Percentiles rank a stretch among this genome's conserved stretches.
phyloP scores from a whole-genome alignment of 1,140 invertebrate species.

The Neodiprion lecontei region DNA sequence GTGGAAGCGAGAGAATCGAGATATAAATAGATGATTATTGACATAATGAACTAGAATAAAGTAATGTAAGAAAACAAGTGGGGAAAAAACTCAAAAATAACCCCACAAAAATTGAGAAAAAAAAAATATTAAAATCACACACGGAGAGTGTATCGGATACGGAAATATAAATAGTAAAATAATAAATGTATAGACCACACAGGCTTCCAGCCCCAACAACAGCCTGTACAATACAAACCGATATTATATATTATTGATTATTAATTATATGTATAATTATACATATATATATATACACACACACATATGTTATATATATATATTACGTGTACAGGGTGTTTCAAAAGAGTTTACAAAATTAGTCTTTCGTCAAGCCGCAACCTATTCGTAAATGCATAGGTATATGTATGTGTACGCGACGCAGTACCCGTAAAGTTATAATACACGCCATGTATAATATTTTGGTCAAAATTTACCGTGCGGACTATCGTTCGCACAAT shows the following conservation, averaged over 20 bases:
- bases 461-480: too few relatives aligned
- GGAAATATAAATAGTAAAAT: conserved; percentile 13
- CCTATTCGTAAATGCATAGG: too few relatives aligned
- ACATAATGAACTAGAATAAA: conserved; percentile 14
- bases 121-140: too few relatives aligned
- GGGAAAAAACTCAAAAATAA: neutral
- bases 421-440: too few relatives aligned
- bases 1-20: conserved; percentile 12
- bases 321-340: conserved; percentile 58
- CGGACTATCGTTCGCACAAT: neutral
- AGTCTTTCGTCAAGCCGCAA: too few relatives aligned
- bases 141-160: conserved; percentile 16
- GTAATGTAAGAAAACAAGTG: neutral
- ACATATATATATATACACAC: conserved; percentile 21
- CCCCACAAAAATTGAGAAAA: too few relatives aligned
- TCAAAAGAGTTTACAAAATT: conserved; percentile 40
- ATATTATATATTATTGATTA: conserved; percentile 56
- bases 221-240: conserved; percentile 60
- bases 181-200: conserved; percentile 15
- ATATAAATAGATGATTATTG: conserved; percentile 19
- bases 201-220: conserved; percentile 33
- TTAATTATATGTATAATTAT: conserved; percentile 41
- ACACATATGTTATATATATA: conserved; percentile 23
- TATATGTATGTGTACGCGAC: too few relatives aligned
- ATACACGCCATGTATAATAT: too few relatives aligned